A percentile compares a stretch with the other conserved stretches of the same genome.
These are phyloP conservation scores for Cenopis cana DNA, from an alignment of 2,888 invertebrate genomes.

Conservation along the genomic window DNA sequence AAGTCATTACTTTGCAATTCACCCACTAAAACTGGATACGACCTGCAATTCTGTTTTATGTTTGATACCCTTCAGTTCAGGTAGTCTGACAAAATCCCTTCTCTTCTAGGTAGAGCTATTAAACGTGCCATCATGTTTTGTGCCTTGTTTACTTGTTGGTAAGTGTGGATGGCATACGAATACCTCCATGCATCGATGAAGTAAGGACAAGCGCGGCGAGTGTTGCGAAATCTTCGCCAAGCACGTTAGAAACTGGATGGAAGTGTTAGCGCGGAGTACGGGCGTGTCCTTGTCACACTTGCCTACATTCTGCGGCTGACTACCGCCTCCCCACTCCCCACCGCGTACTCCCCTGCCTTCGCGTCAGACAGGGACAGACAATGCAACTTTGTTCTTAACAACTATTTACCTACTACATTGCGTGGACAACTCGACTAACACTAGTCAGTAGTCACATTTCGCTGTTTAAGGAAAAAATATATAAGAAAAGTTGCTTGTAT, in stretches of 20 bases:
- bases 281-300: slow-evolving; percentile 85
- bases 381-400: slow-evolving; percentile 71
- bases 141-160: slow-evolving; percentile 67
- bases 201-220: slow-evolving; percentile 64
- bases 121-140: slow-evolving; percentile 58
- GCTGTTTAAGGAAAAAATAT: background rate
- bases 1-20: background rate
- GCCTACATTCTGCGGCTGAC: slow-evolving; percentile 82
- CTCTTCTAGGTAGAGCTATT: slow-evolving; percentile 48
- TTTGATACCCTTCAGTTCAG: slow-evolving; percentile 1
- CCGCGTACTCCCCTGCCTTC: slow-evolving; percentile 59
- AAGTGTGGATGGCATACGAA: slow-evolving; percentile 68
- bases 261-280: slow-evolving; percentile 82
- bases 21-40: background rate
- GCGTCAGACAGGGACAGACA: slow-evolving; percentile 75
- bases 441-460: background rate
- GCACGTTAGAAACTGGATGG: slow-evolving; percentile 84
- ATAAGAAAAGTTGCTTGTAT: background rate
- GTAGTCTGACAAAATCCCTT: slow-evolving; percentile 28
- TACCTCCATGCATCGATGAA: slow-evolving; percentile 67
- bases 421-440: slow-evolving; percentile 41
- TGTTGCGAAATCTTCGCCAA: slow-evolving; percentile 80
- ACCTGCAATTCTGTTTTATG: background rate
- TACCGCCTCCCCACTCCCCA: slow-evolving; percentile 71
- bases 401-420: slow-evolving; percentile 71